phyloP scores from a whole-genome alignment of 2,888 invertebrate species.

The Bellardia pandia region DNA sequence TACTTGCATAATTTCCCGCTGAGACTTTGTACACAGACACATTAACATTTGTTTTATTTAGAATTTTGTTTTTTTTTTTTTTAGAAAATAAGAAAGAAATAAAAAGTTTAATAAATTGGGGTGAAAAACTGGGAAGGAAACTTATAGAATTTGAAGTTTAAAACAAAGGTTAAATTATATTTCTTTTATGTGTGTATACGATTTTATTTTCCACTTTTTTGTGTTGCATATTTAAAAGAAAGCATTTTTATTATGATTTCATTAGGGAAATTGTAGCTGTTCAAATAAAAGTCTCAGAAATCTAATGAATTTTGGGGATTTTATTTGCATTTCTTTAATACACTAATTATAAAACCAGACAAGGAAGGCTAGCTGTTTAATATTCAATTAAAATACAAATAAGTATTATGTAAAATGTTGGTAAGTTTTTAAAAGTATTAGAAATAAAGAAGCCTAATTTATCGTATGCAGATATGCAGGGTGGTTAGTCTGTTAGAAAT shows the following conservation, averaged over 20 bases:
- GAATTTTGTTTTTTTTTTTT: slow-evolving; percentile 27
- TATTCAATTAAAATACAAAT: too few relatives aligned
- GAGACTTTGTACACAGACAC: slow-evolving; percentile 49
- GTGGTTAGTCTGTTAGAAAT: too few relatives aligned
- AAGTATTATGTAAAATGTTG: too few relatives aligned
- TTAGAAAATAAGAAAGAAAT: slow-evolving; percentile 50
- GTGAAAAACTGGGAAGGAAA: slow-evolving; percentile 50
- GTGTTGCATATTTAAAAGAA: not conserved
- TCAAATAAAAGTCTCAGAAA: not conserved
- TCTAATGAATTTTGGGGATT: not conserved
- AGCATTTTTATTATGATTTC: slow-evolving; percentile 11
- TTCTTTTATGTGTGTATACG: slow-evolving; percentile 34
- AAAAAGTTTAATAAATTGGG: slow-evolving; percentile 65
- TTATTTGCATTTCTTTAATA: not conserved
- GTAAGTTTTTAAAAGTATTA: too few relatives aligned
- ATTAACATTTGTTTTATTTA: slow-evolving; percentile 27
- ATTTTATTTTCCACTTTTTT: not conserved
- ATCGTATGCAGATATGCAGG: too few relatives aligned
- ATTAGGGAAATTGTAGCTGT: not conserved
- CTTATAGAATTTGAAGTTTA: slow-evolving; percentile 45
- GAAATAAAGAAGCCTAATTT: too few relatives aligned
- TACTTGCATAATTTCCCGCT: too few relatives aligned
- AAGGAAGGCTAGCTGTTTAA: too few relatives aligned
- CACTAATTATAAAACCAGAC: too few relatives aligned
- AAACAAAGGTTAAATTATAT: slow-evolving; percentile 42